Conservation (phyloP, 2,797 vertebrate species). For the Ctenopoma multispine region DNA sequence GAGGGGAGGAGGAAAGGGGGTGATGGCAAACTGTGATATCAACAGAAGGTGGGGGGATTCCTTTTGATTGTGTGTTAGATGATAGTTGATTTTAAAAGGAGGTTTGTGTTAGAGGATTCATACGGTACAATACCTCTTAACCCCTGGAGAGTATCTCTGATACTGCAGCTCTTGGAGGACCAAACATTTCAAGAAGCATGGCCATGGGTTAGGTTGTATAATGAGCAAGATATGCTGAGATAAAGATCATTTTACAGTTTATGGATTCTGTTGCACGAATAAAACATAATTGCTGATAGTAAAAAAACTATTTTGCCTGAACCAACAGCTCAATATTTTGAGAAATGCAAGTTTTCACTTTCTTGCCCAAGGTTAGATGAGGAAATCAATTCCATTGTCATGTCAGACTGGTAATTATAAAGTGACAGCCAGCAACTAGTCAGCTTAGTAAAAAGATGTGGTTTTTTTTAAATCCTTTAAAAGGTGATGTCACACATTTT, state of each 20-base stretch:
- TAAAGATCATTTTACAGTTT: slow-evolving; percentile 7
- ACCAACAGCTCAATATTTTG: not conserved
- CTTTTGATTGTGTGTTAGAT: slow-evolving; percentile 37
- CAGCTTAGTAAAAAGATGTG: not conserved
- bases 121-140: slow-evolving; percentile 10
- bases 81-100: slow-evolving; percentile 39
- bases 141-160: slow-evolving; percentile 1
- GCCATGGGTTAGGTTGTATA: slow-evolving; percentile 3
- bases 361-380: not conserved
- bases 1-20: slow-evolving; percentile 22
- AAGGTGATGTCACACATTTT: no score
- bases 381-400: not conserved
- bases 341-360: not conserved
- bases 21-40: slow-evolving; percentile 56
- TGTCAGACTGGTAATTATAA: not conserved
- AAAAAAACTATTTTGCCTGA: not conserved
- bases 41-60: slow-evolving; percentile 21
- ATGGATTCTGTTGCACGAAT: slow-evolving; percentile 7
- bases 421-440: not conserved
- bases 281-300: slow-evolving; percentile 9
- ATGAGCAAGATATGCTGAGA: not conserved
- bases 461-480: no score
- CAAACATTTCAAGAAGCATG: not conserved
- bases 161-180: not conserved
- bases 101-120: slow-evolving; percentile 22